These are phyloP conservation scores for Macaria liturata DNA, from an alignment of 2,888 invertebrate genomes.

Conservation along the genomic window DNA sequence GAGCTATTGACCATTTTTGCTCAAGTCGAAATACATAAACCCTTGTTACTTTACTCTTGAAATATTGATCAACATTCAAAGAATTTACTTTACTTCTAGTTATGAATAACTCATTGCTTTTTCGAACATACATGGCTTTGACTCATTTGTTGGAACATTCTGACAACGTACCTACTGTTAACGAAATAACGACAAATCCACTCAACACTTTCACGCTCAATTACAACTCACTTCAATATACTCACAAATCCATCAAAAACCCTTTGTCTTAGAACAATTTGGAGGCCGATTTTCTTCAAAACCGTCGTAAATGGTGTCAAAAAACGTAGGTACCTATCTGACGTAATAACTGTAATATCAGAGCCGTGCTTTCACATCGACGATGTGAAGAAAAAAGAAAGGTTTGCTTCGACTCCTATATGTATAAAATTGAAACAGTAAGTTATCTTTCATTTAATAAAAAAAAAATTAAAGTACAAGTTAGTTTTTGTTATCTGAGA, in stretches of 20 bases:
- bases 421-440: conserved; percentile 22
- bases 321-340: conserved; percentile 36
- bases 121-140: too few relatives aligned
- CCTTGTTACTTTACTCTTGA: too few relatives aligned
- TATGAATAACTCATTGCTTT: too few relatives aligned
- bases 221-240: conserved; percentile 11
- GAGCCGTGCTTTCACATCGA: conserved; percentile 49
- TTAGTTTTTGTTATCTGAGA: too few relatives aligned
- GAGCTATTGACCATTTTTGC: too few relatives aligned
- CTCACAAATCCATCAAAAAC: conserved; percentile 16
- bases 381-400: neutral
- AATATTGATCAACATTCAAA: too few relatives aligned
- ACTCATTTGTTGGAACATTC: too few relatives aligned
- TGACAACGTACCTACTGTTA: neutral
- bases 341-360: conserved; percentile 50
- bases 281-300: conserved; percentile 42
- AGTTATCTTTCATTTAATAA: neutral
- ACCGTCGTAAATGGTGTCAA: conserved; percentile 32
- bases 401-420: neutral
- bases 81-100: too few relatives aligned
- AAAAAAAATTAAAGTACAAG: too few relatives aligned
- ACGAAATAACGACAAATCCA: neutral
- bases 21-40: too few relatives aligned
- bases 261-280: conserved; percentile 21
- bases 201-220: conserved; percentile 15